Base-by-base conservation (phyloP, 2,888 invertebrate genomes). In the Calameuta idolon region DNA sequence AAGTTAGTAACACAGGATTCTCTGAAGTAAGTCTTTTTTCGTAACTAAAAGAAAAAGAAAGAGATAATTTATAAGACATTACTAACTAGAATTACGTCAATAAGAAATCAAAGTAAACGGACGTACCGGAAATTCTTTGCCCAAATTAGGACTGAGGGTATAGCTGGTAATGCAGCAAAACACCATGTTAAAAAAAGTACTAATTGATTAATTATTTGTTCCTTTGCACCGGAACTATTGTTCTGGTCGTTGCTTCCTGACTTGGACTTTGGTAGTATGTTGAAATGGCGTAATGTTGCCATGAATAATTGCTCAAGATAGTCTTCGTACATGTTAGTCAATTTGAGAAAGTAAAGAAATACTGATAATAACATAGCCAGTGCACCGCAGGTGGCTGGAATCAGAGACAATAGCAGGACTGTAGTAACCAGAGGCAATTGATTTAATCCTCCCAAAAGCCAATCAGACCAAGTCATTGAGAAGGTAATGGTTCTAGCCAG, bases 141-240 rank as follows among this genome's bases (percentile, higher is more conserved):
- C 97, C 97, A 97, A 9, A 96, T 95, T 71, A 97, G 89, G 30
- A 95, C 93, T 71, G 95, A 94, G 0, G 97, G 97, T 15, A 95
- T 83, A 91, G 96, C 96, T 69, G 96, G 92, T n/a, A 94, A 81
- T 0, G 96, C 93, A 40, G 95, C 93, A 30, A 94, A 89, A 76
- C 94, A 88, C 94, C 96, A 95, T 83, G 97, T 88, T 76, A 95
- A 92, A 85, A 97, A 95, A 85, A 96, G 89, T 79, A 95, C 94
- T 87, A 96, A 93, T 88, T 97, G 96, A 89, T 96, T 96, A 87
- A 96, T 94, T 84, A 96, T 93, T 83, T 87, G 86, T 33, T 74
- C 35, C 40, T 40, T 35, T 34, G 88, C 79, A 84, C 80, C 79
- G 71, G 81, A 83, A 77, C 81, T 77, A 23, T 82, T 82, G 35